Evolutionary conservation across 1,140 invertebrate genomes (phyloP), one percentile per base, ranked within the genome.

Genomic region (Manduca sexta): DNA sequence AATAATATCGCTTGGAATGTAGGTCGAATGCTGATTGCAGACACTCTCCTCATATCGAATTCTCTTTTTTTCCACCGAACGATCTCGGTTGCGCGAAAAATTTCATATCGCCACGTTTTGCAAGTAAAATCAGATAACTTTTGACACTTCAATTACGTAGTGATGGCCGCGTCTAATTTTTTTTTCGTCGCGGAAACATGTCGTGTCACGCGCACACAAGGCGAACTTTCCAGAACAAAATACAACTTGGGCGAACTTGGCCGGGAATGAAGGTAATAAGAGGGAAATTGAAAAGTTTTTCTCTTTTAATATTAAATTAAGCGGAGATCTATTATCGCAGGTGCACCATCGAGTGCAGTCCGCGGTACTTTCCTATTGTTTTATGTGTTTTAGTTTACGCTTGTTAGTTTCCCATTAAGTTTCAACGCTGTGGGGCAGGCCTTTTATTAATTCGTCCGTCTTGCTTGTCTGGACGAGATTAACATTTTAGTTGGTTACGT

Each of bases 101-200:
- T 81, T 84, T 82, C 77, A 82, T 81, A 80, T 76, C 70, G 71
- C 69, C 71, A 70, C 69, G 68, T 71, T 84, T 82, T 84, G 81
- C 81, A 84, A 84, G 81, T 84, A 82, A 84, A 84, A 82, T 84
- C 78, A 81, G 78, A 75, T 72, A 84, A 84, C 76, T 84, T 84
- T 84, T 84, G 81, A 84, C 81, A 84, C 76, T 78, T 81, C 81
- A 84, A 84, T 84, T 84, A 83, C 81, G 67, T 57, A 69, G 68
- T 75, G 74, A 81, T 82, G 71, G 77, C 64, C 56, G 67, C 44
- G 60, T 79, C 69, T 81, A 82, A 78, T 81, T 82, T 80, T 82
- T 74, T 75, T 69, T 59, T 37, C 49, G 47, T 60, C 41, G 58
- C 58, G 51, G 55, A 74, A 70, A 73, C 72, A 69, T 70, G 64